phyloP scores from a whole-genome alignment of 2,797 vertebrate genomes.

The Amblyopsis hoosieri region DNA sequence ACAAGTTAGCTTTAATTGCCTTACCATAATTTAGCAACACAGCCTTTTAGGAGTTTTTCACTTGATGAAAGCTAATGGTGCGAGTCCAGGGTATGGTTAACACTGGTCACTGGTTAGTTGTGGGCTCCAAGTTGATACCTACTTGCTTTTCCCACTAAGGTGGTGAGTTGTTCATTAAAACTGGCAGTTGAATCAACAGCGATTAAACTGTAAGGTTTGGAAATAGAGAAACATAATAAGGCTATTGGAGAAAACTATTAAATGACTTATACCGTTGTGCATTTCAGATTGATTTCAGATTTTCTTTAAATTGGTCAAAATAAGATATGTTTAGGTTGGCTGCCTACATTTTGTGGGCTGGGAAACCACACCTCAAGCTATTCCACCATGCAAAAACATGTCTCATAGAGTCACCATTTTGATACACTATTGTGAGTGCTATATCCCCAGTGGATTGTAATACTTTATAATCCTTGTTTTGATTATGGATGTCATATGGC shows the following conservation, averaged over 20 bases:
- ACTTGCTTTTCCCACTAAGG: background rate
- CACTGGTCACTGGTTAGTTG: conserved; percentile 33
- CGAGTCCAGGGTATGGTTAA: conserved; percentile 5
- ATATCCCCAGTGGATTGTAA: background rate
- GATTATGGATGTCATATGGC: conserved; percentile 14
- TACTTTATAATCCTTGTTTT: conserved; percentile 11
- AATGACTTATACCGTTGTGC: conserved; percentile 36
- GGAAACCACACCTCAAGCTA: conserved; percentile 30
- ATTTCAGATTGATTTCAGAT: conserved; percentile 33
- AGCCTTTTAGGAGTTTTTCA: conserved; percentile 34
- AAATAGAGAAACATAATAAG: conserved; percentile 26
- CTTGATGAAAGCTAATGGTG: conserved; percentile 57
- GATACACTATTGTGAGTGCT: background rate
- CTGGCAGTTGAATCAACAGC: conserved; percentile 15
- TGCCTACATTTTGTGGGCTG: conserved; percentile 22
- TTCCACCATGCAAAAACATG: conserved; percentile 9
- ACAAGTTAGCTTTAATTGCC: conserved; percentile 24
- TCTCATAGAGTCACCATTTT: conserved; percentile 23
- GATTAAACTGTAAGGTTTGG: conserved; percentile 31
- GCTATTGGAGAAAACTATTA: conserved; percentile 28
- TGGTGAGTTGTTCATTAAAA: conserved; percentile 21
- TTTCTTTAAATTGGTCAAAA: conserved; percentile 41
- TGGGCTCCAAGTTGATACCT: conserved; percentile 7
- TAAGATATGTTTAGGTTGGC: conserved; percentile 28
- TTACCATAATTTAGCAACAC: conserved; percentile 28